phyloP scores from a whole-genome alignment of 2,113 vertebrate genomes.

The Scolopax mira region DNA sequence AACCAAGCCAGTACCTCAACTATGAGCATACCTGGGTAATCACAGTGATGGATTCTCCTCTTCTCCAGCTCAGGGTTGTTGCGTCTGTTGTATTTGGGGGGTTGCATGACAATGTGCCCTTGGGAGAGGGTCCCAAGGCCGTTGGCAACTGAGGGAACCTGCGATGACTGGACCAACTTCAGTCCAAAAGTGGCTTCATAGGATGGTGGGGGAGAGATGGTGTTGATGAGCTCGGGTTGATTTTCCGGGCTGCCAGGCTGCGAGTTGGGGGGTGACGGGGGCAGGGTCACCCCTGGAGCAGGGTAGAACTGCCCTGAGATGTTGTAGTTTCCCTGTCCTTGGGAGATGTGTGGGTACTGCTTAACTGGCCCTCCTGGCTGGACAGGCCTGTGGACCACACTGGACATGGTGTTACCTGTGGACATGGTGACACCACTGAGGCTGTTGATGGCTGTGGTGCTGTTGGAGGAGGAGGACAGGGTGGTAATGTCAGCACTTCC shows the following conservation, averaged over 20 bases:
- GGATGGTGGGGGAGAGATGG: constrained; percentile 75
- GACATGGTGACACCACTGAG: constrained; percentile 72
- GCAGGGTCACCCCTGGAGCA: constrained; percentile 79
- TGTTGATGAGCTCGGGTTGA: constrained; percentile 77
- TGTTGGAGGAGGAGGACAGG: constrained; percentile 63
- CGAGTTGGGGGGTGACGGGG: constrained; percentile 90
- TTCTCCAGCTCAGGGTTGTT: constrained; percentile 94
- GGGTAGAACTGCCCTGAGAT: constrained; percentile 77
- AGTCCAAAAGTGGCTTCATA: constrained; percentile 78
- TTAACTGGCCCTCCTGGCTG: constrained; percentile 3
- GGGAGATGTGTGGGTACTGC: constrained; percentile 2
- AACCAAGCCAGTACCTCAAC: neutral
- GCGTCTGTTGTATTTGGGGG: constrained; percentile 86
- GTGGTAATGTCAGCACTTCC: constrained; percentile 62
- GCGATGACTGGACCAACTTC: constrained; percentile 72
- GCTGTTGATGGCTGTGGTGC: constrained; percentile 80
- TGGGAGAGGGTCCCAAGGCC: constrained; percentile 73
- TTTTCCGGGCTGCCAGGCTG: constrained; percentile 89
- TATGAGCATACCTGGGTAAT: constrained; percentile 76
- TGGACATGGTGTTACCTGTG: constrained; percentile 24
- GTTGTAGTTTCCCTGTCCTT: constrained; percentile 59
- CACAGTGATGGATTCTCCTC: constrained; percentile 89
- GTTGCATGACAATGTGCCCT: constrained; percentile 79
- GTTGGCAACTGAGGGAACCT: constrained; percentile 70
- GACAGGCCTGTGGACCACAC: neutral